Conservation (phyloP, 2,888 invertebrate species). For the Merodon equestris region DNA sequence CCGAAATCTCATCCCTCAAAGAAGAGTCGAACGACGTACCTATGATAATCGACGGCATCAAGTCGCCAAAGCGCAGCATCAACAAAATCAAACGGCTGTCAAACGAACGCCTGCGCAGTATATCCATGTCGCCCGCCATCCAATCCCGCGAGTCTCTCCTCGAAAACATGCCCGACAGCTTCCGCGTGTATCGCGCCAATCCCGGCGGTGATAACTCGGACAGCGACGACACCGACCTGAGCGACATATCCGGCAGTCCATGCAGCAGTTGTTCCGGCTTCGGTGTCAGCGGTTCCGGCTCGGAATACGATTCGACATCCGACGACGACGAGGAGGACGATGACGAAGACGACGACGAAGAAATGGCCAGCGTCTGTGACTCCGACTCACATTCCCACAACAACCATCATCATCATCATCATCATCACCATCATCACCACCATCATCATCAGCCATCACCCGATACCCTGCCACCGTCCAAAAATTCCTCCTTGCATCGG, state of each 20-base stretch:
- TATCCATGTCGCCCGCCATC: slow-evolving; percentile 76
- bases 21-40: slow-evolving; percentile 68
- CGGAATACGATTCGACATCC: slow-evolving; percentile 77
- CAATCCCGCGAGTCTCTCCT: slow-evolving; percentile 71
- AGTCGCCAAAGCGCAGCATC: slow-evolving; percentile 76
- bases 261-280: slow-evolving; percentile 79
- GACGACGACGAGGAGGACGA: slow-evolving; percentile 78
- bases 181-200: slow-evolving; percentile 80
- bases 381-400: slow-evolving; percentile 60
- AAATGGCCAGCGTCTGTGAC: slow-evolving; percentile 65
- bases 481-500: slow-evolving; percentile 55
- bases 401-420: slow-evolving; percentile 61
- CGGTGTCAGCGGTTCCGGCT: slow-evolving; percentile 77
- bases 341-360: slow-evolving; percentile 77
- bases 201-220: slow-evolving; percentile 77
- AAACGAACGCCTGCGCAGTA: slow-evolving; percentile 72
- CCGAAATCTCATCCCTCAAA: slow-evolving; percentile 70
- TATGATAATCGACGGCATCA: slow-evolving; percentile 70
- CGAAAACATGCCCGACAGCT: slow-evolving; percentile 80
- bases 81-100: slow-evolving; percentile 75
- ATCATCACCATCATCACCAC: slow-evolving; percentile 73
- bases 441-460: slow-evolving; percentile 50
- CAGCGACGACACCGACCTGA: slow-evolving; percentile 76
- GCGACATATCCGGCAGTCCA: slow-evolving; percentile 76
- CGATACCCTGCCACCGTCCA: slow-evolving; percentile 59